Evolutionary conservation across 2,888 invertebrate genomes (phyloP), one percentile per base, ranked within the genome.

Genomic region (Drosophila formosana): DNA sequence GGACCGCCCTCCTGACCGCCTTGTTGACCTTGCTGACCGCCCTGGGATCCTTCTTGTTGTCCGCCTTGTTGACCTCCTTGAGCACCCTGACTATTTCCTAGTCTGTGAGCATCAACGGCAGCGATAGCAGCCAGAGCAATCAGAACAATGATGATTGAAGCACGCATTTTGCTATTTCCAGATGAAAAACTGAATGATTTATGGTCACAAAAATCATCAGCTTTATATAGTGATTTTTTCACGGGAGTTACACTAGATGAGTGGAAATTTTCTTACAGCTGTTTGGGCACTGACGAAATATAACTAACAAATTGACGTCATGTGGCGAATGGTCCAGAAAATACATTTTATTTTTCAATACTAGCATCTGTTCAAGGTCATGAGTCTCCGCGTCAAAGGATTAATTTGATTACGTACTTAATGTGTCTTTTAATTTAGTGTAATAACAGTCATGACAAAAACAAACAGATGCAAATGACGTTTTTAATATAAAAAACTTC

Each of bases 61-160:
- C 18, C 18, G 18, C 18, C 18, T 18, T 18, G 18, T 18, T 18
- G 39, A 39, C 39, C 39, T 2, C 39, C 39, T 5, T 39, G 39
- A 6, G 39, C 34, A 1, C 34, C 34, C 34, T 34, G 34, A 11
- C 18, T 18, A 18, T 18, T 11, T 34, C 34, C 34, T 7, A 11
- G 34, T 11, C 34, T 13, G 7, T 41, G 39, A 7, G 39, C 39
- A 18, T 41, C 39, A 7, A 3, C 6, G 7, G 39, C 39, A 3
- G 8, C 39, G 7, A 41, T 18, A 13, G 39, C 39, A 41, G 39
- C 18, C 18, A 41, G 39, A 41, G 39, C 39, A 41, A 41, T 3
- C 39, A 41, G 39, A 7, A 18, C 39, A 18, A 41, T 41, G 39
- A 41, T 41, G 39, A 41, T 41, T 41, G 39, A 41, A 41, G 39